Evolutionary conservation across 1,140 invertebrate species (phyloP).

Genomic region (Geopemphigus sp.): DNA sequence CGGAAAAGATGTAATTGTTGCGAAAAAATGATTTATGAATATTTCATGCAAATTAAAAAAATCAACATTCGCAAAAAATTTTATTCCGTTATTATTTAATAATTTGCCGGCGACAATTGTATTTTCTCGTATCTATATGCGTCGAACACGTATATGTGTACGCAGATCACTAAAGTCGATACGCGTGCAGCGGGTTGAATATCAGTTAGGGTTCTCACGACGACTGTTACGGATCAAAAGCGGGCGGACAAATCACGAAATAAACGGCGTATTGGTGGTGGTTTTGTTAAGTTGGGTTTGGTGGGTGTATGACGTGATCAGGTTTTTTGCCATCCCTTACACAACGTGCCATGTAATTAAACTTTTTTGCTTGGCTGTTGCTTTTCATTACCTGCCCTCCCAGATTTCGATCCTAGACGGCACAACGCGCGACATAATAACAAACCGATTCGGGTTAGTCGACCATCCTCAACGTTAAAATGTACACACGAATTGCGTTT

Average conservation of each 20-base stretch:
- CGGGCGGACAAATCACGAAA: neutral
- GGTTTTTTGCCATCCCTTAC: neutral
- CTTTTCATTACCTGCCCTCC: neutral
- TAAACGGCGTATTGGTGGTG: neutral
- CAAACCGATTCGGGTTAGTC: slow-evolving; percentile 24
- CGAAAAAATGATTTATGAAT: no score
- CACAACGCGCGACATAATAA: neutral
- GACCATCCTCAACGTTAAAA: slow-evolving; percentile 1
- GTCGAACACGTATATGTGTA: no score
- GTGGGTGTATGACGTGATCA: neutral
- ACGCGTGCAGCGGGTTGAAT: neutral
- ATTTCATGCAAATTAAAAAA: no score
- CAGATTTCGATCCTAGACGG: slow-evolving; percentile 5
- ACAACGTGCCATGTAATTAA: neutral
- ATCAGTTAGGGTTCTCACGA: neutral
- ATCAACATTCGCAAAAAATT: no score
- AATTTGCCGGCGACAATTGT: no score
- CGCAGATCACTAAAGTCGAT: no score
- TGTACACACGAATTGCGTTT: slow-evolving; percentile 11
- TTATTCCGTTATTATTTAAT: no score
- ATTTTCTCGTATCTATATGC: no score
- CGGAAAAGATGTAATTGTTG: neutral
- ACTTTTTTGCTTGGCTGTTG: slow-evolving; percentile 10
- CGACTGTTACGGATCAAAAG: neutral
- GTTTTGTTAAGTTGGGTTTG: no score